Conservation (phyloP, 2,888 invertebrate species). For the Argyra leucocephala region DNA sequence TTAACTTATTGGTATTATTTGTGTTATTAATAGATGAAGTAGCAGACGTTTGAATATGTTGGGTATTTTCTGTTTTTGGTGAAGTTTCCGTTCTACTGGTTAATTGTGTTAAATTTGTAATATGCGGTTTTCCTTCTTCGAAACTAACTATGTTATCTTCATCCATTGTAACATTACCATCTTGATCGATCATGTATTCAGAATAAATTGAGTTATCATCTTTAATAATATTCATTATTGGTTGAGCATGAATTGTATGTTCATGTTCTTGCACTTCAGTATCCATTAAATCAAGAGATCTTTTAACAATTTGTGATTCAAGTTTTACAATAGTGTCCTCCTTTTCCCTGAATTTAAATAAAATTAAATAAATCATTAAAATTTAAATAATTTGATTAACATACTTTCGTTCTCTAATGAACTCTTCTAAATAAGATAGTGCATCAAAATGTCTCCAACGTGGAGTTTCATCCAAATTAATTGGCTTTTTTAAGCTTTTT, state of each 20-base stretch:
- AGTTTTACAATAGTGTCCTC: conserved; percentile 14
- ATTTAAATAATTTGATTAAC: background rate
- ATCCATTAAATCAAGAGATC: conserved; percentile 13
- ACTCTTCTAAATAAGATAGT: conserved; percentile 34
- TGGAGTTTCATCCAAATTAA: conserved; percentile 2
- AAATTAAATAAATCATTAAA: background rate
- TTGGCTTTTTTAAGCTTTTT: conserved; percentile 26
- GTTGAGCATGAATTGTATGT: background rate
- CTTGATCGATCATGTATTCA: background rate
- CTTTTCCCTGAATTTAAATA: background rate
- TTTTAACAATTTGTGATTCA: conserved; percentile 8
- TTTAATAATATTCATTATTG: background rate
- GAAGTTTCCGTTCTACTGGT: background rate
- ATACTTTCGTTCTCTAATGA: conserved; percentile 36
- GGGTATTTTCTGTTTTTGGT: background rate
- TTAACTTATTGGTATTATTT: background rate
- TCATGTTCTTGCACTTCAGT: conserved; percentile 16
- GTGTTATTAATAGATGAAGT: conserved; percentile 9
- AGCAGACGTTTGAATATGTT: conserved; percentile 9
- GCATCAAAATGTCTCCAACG: conserved; percentile 41
- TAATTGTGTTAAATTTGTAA: background rate
- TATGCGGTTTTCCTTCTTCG: background rate
- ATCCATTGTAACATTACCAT: background rate
- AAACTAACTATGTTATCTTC: background rate
- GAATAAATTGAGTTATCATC: background rate